Base-by-base conservation (phyloP, 1,140 invertebrate species). In the Proctacanthus coquilletti region DNA sequence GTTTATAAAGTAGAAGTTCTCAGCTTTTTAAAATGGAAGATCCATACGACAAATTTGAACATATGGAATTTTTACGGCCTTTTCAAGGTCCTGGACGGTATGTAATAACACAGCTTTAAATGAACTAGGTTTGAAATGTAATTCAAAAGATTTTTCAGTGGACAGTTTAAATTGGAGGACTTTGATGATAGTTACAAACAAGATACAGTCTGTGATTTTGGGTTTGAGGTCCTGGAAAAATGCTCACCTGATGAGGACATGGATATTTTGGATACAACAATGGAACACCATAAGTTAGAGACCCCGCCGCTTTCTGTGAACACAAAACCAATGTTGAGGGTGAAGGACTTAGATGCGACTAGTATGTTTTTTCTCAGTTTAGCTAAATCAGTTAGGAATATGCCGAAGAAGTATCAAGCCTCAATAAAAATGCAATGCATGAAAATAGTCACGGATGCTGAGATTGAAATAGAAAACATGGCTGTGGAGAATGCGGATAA, bases 401-500 rank as follows among this genome's bases (percentile, higher is more conserved):
- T 58, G 55, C 55, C 55, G 17, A 55, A 49, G 42, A 56, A 58
- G 38, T 58, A 54, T 25, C 55, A 58, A 20, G 51, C 53, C 2
- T 36, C 54, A 27, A 52, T 56, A 10, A 58, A 58, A 45, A 58
- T 58, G 55, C 50, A 52, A 9, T 58, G 55, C 39, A 58, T 58
- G 55, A 48, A 56, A 14, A 58, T 58, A 9, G 53, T 58, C 2
- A 57, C 53, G 11, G 55, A 58, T 36, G 49, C 55, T 13, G 55
- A 58, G 36, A 40, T 58, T 9, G 55, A 58, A 25, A 36, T 58
- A 46, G 55, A 58, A 33, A 58, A 52, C 31, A 49, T 47, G 13
- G 30, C n/a, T 30, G 50, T n/a, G n/a, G n/a, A n/a, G n/a, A n/a
- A n/a, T n/a, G n/a, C n/a, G n/a, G n/a, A n/a, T n/a, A n/a, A n/a